A percentile compares a stretch with the other conserved stretches of the same genome.
Evolutionary conservation across 2,888 invertebrate species (phyloP).

Genomic region (Syritta pipiens): DNA sequence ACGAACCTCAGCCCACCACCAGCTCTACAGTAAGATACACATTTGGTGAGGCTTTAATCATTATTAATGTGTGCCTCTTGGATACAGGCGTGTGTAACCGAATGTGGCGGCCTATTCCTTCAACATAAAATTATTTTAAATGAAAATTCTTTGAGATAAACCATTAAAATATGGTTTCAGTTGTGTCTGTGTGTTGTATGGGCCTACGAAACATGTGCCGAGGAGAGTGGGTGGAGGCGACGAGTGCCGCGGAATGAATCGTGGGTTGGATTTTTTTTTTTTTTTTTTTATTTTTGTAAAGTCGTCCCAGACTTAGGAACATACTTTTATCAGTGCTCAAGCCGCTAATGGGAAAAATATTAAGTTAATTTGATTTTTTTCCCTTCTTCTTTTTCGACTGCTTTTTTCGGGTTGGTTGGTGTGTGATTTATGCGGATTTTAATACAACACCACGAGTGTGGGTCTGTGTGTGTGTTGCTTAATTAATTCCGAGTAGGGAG

Average conservation of each 20-base stretch:
- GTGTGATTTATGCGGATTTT: slow-evolving; percentile 12
- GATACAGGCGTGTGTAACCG: slow-evolving; percentile 29
- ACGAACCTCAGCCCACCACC: not conserved
- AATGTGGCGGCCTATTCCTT: slow-evolving; percentile 34
- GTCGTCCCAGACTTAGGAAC: not conserved
- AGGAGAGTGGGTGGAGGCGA: slow-evolving; percentile 11
- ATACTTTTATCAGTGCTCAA: slow-evolving; percentile 10
- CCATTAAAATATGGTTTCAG: slow-evolving; percentile 55
- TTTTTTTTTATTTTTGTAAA: too few species aligned
- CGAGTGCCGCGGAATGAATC: slow-evolving; percentile 13
- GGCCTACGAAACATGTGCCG: not conserved
- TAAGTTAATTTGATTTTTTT: slow-evolving; percentile 11
- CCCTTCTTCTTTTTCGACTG: not conserved
- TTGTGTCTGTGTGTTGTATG: not conserved
- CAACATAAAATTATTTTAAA: slow-evolving; percentile 47
- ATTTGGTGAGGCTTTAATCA: slow-evolving; percentile 15
- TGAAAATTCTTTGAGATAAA: slow-evolving; percentile 52
- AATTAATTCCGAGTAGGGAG: slow-evolving; percentile 38
- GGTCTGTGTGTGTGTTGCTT: slow-evolving; percentile 24
- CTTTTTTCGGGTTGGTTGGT: not conserved
- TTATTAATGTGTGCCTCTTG: slow-evolving; percentile 37
- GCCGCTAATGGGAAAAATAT: slow-evolving; percentile 34
- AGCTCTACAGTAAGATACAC: not conserved
- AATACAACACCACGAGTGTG: slow-evolving; percentile 20
- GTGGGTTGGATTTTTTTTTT: not conserved